These are phyloP conservation scores for Tragopan temminckii DNA, from an alignment of 2,797 vertebrate species.

Conservation along the genomic window DNA sequence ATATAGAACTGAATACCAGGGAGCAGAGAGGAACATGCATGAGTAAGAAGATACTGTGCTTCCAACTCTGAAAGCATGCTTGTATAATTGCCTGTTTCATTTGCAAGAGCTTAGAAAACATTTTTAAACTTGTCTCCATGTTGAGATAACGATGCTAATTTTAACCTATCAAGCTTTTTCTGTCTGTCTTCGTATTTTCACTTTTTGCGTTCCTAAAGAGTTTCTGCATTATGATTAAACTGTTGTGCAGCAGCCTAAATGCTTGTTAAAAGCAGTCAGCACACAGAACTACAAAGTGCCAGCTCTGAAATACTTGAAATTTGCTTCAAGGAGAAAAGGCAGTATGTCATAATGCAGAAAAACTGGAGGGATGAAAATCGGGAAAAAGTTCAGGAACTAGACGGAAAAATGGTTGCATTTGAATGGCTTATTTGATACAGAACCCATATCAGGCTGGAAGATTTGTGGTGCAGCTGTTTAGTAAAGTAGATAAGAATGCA, in stretches of 20 bases:
- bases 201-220: not conserved
- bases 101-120: not conserved
- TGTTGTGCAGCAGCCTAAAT: conserved; percentile 1
- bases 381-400: not conserved
- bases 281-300: not conserved
- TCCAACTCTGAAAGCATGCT: not conserved
- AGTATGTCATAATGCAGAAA: not conserved
- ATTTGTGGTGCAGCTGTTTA: not conserved
- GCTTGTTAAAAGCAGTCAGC: not conserved
- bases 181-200: not conserved
- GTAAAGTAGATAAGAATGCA: not conserved
- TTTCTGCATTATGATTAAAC: not conserved
- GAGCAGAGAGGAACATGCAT: not conserved
- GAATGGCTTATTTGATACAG: not conserved
- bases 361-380: not conserved
- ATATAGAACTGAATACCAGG: not conserved
- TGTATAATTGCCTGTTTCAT: not conserved
- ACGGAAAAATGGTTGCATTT: not conserved
- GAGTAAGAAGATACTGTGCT: not conserved
- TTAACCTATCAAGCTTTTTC: not conserved
- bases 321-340: conserved; percentile 1
- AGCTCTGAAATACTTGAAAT: not conserved
- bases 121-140: too few relatives aligned
- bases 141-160: not conserved
- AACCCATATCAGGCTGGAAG: not conserved